Evolutionary conservation across 2,888 invertebrate genomes (phyloP), one percentile per base, ranked within the genome.

Genomic region (Apodemia zela): DNA sequence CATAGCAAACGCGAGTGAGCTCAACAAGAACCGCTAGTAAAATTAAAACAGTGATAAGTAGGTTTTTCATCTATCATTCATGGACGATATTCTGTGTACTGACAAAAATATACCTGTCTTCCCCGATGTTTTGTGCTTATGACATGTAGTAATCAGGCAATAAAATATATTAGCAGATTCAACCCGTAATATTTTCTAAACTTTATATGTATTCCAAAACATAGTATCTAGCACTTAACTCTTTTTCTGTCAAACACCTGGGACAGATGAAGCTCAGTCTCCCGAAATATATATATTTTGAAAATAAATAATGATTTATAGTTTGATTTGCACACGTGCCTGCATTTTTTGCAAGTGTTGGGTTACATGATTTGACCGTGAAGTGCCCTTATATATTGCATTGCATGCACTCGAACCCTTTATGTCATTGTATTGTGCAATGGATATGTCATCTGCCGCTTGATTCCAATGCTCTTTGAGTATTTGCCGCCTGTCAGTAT

Each of bases 341-440:
- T 64, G 71, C 77, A 77, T 81, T 79, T 75, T 80, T 71, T 79
- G 77, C 66, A 72, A 81, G 87, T 88, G 80, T 90, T 79, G 72
- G 78, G 77, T 90, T 89, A 80, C 89, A 76, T 72, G 73, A 77
- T 81, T 80, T 84, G 81, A 80, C 82, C 81, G 81, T 82, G 73
- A 75, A 88, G 82, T 88, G 78, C 90, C 90, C 90, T 85, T 89
- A 90, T 90, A 80, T 82, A 84, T 89, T 86, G 88, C 90, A 89
- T 82, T 71, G 85, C 77, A 81, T 89, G 87, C 89, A 88, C 79
- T 86, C 80, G 81, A 88, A 87, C 89, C 89, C 85, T 87, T 84
- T 79, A 84, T 81, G 77, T 76, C 73, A 71, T 73, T 75, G 79
- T 75, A 84, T 90, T 90, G 89, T 88, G 87, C 87, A 89, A 90